Evolutionary conservation across 2,113 vertebrate genomes (phyloP), one percentile per base, ranked within the genome.

Genomic region (Pseudorasbora parva): DNA sequence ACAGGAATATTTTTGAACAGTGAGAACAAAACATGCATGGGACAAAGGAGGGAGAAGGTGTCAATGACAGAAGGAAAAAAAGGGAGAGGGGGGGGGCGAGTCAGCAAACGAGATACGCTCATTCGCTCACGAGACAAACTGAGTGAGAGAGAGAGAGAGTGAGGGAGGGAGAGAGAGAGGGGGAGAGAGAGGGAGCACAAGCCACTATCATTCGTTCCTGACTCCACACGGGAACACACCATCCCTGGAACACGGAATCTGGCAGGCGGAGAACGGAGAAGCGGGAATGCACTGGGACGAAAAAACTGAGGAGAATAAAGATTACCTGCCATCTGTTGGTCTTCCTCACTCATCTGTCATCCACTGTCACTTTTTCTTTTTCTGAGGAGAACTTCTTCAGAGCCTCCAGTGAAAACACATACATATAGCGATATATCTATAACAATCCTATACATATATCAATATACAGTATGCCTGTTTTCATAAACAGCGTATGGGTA

Each of bases 371-470:
- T 91, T 90, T 82, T 68, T 62, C n/a, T 81, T 81, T 71, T 82
- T 76, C 72, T 68, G 84, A 82, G 80, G 91, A 93, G 89, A 90
- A 88, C 87, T 88, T 88, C 93, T 92, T 89, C 91, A 92, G 79
- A 84, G 92, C 93, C 84, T 91, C 91, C 89, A 93, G 93, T 94
- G 93, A 94, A 95, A 94, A 94, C 93, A 94, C 93, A 95, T 93
- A 94, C 93, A 93, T 94, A 92, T 94, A 87, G 75, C 78, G 94
- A 95, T 94, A 95, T 94, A 94, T 94, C 94, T 94, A 91, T 94
- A 94, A 93, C 93, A 93, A 79, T 90, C 90, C 91, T 95, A 92
- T 95, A 95, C 93, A 94, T 95, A 94, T 94, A 95, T 95, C 94
- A 95, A 92, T 94, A 94, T 93, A 87, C 84, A 87, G 86, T 87